A percentile compares a stretch with the other conserved stretches of the same genome.
Evolutionary conservation across 2,113 vertebrate species (phyloP).

Genomic region (Willisornis vidua): DNA sequence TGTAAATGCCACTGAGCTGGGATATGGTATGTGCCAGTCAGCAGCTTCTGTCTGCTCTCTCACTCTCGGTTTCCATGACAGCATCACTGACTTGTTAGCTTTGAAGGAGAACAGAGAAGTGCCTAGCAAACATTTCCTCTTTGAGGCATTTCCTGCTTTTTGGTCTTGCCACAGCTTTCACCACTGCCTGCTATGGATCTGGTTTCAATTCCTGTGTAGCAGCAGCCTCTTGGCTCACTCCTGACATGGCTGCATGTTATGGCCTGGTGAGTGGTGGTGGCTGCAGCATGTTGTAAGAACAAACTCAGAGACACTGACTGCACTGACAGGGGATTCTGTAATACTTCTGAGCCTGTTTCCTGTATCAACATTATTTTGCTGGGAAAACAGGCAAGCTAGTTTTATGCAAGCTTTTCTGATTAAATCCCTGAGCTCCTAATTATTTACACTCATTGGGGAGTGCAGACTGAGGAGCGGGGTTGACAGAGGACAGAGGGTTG

Average conservation of each 20-base stretch:
- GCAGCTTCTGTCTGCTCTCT: not conserved
- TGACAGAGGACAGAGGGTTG: not conserved
- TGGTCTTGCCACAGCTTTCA: not conserved
- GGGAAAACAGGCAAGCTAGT: not conserved
- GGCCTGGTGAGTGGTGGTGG: not conserved
- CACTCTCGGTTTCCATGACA: slow-evolving; percentile 3
- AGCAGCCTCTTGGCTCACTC: not conserved
- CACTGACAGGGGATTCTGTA: not conserved
- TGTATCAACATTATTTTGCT: not conserved
- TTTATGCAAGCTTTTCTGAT: not conserved
- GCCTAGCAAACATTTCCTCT: not conserved
- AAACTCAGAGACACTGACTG: not conserved
- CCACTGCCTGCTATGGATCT: not conserved
- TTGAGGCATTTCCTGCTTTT: not conserved
- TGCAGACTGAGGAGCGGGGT: not conserved
- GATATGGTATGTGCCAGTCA: not conserved
- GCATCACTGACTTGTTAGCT: not conserved
- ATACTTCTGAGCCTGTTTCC: not conserved
- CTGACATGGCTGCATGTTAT: not conserved
- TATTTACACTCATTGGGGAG: not conserved
- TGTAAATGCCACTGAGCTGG: not conserved
- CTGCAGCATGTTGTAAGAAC: not conserved
- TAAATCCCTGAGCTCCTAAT: not conserved
- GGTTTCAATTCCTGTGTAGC: not conserved
- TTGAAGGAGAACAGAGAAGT: not conserved